phyloP scores from a whole-genome alignment of 2,888 invertebrate genomes.

The Eustalomyia histrio region DNA sequence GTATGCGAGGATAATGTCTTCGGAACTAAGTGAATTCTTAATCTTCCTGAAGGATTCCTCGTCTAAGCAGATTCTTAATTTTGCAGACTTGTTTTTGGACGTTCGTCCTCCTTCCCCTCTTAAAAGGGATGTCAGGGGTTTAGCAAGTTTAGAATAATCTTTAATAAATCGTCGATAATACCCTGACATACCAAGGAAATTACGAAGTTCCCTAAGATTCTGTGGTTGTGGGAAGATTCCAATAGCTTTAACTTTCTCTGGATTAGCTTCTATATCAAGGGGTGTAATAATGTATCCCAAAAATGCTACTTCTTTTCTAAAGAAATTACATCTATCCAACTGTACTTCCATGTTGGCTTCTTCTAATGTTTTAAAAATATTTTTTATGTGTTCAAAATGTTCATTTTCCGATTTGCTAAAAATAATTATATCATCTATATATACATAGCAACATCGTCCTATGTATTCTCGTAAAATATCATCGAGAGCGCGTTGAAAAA shows the following conservation, averaged over 20 bases:
- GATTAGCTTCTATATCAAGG: neutral
- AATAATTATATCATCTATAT: neutral
- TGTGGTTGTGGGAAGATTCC: neutral
- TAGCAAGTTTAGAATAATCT: slow-evolving; percentile 4
- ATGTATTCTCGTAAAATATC: neutral
- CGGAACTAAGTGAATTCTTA: neutral
- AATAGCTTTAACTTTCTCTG: neutral
- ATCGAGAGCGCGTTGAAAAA: neutral
- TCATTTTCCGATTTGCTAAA: neutral
- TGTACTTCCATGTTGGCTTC: neutral
- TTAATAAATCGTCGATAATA: slow-evolving; percentile 11
- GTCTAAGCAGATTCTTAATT: neutral
- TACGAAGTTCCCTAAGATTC: neutral
- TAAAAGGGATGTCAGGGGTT: neutral
- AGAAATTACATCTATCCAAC: slow-evolving; percentile 16
- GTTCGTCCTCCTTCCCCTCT: neutral
- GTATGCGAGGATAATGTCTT: slow-evolving; percentile 8
- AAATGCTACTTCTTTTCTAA: neutral
- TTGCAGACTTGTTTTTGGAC: neutral
- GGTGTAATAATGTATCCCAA: slow-evolving; percentile 5
- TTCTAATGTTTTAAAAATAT: neutral
- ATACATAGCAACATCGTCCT: neutral
- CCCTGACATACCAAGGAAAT: slow-evolving; percentile 18
- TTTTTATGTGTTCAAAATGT: neutral
- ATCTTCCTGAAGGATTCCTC: neutral